Base-by-base conservation (phyloP, 2,113 vertebrate genomes). In the Hucho hucho region DNA sequence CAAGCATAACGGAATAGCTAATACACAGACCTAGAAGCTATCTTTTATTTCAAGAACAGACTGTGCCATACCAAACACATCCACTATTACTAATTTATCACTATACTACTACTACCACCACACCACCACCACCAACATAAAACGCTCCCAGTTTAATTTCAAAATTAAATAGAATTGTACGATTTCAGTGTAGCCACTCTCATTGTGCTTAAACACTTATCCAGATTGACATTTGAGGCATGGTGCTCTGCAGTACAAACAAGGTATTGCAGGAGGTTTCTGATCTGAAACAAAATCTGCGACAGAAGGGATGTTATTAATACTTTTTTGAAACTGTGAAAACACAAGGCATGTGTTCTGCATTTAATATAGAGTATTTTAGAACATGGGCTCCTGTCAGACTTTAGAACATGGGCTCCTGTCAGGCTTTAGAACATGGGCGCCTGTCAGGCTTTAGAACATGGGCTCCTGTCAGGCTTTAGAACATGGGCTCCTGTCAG, bases 271-370 rank as follows among this genome's bases (percentile, higher is more conserved):
- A 93, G 88, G 75, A 93, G 91, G 74, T 91, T 92, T 79, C 86
- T 89, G 46, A 93, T 93, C 83, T 93, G 92, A 85, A 89, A 91
- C 71, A 88, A 78, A 72, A 93, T 93, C 92, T 93, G 80, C 58
- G 73, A 84, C 83, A 89, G 80, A 90, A 77, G 75, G 81, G 61
- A 49, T 9, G 74, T 74, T 71, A 81, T 83, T 64, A 84, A 84
- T 84, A 59, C 65, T 87, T 83, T 68, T 73, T 2, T 56, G 32
- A 71, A 61, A 72, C 32, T 71, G 66, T 24, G 72, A 46, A 25
- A 69, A 68, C 74, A 37, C 68, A 80, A 72, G 58, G 5, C 81
- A 81, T 75, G 79, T 80, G 81, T 43, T 84, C 74, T 61, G 70
- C n/a, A 68, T 47, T 85, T 77, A 12, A 64, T 79, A 24, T 4